phyloP scores from a whole-genome alignment of 2,888 invertebrate genomes.

The Hofmannophila pseudospretella region DNA sequence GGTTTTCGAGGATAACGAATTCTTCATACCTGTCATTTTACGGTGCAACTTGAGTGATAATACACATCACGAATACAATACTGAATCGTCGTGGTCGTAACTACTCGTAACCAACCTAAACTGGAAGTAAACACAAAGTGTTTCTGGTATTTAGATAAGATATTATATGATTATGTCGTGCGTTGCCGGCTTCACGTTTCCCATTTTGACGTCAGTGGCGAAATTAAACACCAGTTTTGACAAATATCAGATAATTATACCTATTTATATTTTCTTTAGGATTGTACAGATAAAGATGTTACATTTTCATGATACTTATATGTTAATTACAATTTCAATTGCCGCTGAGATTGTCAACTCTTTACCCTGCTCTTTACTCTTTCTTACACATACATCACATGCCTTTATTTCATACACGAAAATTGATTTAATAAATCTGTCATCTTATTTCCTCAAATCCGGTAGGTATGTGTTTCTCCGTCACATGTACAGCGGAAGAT shows the following conservation, averaged over 20 bases:
- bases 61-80: not conserved
- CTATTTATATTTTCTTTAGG: too few relatives aligned
- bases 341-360: too few relatives aligned
- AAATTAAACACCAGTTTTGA: slow-evolving; percentile 8
- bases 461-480: slow-evolving; percentile 1
- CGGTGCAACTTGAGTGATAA: slow-evolving; percentile 6
- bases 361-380: too few relatives aligned
- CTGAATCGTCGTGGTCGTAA: not conserved
- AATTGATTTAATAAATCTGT: not conserved
- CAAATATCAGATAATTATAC: slow-evolving; percentile 1
- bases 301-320: too few relatives aligned
- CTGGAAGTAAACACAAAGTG: slow-evolving; percentile 13
- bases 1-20: slow-evolving; percentile 16
- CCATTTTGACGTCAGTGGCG: slow-evolving; percentile 25
- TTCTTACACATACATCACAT: too few relatives aligned
- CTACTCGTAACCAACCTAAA: too few relatives aligned
- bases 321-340: too few relatives aligned
- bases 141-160: slow-evolving; percentile 19
- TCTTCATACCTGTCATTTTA: slow-evolving; percentile 14
- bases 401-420: too few relatives aligned
- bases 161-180: slow-evolving; percentile 18
- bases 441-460: slow-evolving; percentile 1
- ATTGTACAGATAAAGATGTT: too few relatives aligned
- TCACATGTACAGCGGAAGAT: too few relatives aligned
- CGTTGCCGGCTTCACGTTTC: slow-evolving; percentile 20